A percentile compares a stretch with the other conserved stretches of the same genome.
Conservation (phyloP, 2,113 vertebrate genomes). For the Camarhynchus parvulus region DNA sequence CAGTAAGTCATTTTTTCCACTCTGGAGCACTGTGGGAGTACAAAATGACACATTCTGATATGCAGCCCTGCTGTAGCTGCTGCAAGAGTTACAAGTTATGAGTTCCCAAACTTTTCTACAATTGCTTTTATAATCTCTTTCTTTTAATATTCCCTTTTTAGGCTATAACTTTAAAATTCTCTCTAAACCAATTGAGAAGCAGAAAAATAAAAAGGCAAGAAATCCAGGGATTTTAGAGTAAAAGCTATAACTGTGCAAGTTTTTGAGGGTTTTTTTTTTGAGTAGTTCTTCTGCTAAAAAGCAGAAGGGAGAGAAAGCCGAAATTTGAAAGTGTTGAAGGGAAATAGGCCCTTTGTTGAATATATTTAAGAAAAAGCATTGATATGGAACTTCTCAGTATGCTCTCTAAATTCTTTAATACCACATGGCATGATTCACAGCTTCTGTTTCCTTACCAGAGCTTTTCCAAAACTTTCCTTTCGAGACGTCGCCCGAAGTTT, state of each 20-base stretch:
- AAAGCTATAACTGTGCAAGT: slow-evolving; percentile 10
- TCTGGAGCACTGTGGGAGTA: background rate
- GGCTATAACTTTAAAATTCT: slow-evolving; percentile 39
- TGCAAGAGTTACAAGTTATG: background rate
- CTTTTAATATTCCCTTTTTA: slow-evolving; percentile 43
- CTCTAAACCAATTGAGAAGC: slow-evolving; percentile 56
- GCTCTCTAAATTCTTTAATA: slow-evolving; percentile 46
- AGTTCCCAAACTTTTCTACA: slow-evolving; percentile 27
- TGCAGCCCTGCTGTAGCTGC: background rate
- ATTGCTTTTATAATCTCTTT: slow-evolving; percentile 57
- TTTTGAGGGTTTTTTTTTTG: background rate
- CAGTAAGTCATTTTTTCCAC: background rate
- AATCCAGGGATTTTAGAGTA: slow-evolving; percentile 47
- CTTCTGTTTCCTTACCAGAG: slow-evolving; percentile 25
- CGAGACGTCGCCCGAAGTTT: background rate
- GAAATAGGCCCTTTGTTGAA: slow-evolving; percentile 44
- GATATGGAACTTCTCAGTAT: slow-evolving; percentile 15
- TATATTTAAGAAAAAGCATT: slow-evolving; percentile 29
- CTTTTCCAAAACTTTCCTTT: background rate
- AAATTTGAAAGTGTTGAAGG: slow-evolving; percentile 34
- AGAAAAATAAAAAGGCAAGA: slow-evolving; percentile 52
- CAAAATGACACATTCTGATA: rapidly evolving
- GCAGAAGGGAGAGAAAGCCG: background rate
- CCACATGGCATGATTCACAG: background rate
- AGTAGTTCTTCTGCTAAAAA: background rate